phyloP scores from a whole-genome alignment of 2,113 vertebrate genomes.

The Neolamprologus devosi region DNA sequence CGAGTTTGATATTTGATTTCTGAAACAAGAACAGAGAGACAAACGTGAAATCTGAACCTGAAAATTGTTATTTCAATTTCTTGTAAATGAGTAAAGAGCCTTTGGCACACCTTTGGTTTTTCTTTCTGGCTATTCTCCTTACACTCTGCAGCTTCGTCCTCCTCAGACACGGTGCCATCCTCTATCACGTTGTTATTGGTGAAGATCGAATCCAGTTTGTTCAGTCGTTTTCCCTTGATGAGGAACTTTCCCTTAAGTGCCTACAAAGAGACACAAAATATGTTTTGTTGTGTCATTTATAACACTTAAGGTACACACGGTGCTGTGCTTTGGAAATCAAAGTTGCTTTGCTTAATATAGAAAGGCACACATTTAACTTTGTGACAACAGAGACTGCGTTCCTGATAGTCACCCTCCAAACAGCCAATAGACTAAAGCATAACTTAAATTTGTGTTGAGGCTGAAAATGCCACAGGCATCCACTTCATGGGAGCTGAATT shows the following conservation, averaged over 20 bases:
- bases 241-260: conserved; percentile 86
- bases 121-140: conserved; percentile 69
- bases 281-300: too few species aligned
- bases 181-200: conserved; percentile 64
- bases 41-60: neutral
- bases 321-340: neutral
- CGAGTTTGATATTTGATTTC: conserved; percentile 84
- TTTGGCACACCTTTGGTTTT: conserved; percentile 54
- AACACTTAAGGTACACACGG: neutral
- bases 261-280: conserved; percentile 55
- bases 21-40: conserved; percentile 12
- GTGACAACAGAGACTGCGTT: neutral
- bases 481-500: neutral
- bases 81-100: neutral
- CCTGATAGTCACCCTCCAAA: neutral
- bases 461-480: neutral
- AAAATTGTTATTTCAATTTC: neutral
- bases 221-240: conserved; percentile 89
- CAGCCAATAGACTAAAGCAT: neutral
- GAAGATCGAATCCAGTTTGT: conserved; percentile 73
- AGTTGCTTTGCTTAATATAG: neutral
- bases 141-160: conserved; percentile 87
- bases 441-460: neutral
- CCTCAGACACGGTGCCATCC: conserved; percentile 84
- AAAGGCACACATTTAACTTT: neutral